Evolutionary conservation across 2,797 vertebrate genomes (phyloP).

Genomic region (Picus viridis): DNA sequence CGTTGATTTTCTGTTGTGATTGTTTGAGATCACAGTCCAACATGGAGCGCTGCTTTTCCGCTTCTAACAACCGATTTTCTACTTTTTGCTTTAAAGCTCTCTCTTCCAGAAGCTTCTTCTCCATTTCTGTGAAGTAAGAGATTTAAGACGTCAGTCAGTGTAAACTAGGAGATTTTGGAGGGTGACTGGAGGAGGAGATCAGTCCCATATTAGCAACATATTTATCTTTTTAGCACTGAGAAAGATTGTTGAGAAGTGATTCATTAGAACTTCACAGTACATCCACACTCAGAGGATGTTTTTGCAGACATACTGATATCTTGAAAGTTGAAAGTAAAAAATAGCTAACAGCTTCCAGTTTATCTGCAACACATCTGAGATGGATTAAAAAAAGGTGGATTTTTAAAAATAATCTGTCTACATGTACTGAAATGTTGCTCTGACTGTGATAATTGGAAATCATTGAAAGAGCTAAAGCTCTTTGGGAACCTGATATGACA

Average conservation of each 20-base stretch:
- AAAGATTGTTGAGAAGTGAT: not conserved
- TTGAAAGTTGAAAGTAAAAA: too few relatives aligned
- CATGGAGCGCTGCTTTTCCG: slow-evolving; percentile 95
- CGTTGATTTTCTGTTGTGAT: slow-evolving; percentile 93
- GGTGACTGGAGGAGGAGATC: not conserved
- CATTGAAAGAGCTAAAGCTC: not conserved
- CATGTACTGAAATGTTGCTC: not conserved
- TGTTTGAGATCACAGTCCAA: slow-evolving; percentile 98
- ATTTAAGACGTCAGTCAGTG: not conserved
- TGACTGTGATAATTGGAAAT: not conserved
- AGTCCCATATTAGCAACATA: not conserved
- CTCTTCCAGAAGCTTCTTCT: slow-evolving; percentile 95
- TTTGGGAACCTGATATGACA: not conserved
- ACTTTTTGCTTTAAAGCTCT: slow-evolving; percentile 90
- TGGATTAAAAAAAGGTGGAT: not conserved
- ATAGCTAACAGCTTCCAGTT: not conserved
- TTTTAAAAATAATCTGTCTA: not conserved
- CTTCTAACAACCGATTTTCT: slow-evolving; percentile 92
- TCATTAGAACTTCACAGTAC: not conserved
- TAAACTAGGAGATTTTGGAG: not conserved
- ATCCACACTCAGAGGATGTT: not conserved
- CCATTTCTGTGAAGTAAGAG: slow-evolving; percentile 84
- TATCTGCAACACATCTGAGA: not conserved
- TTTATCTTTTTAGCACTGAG: not conserved
- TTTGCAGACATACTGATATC: not conserved